A percentile compares a stretch with the other conserved stretches of the same genome.
Conservation (phyloP, 2,888 invertebrate species). For the Lissonota sp. region DNA sequence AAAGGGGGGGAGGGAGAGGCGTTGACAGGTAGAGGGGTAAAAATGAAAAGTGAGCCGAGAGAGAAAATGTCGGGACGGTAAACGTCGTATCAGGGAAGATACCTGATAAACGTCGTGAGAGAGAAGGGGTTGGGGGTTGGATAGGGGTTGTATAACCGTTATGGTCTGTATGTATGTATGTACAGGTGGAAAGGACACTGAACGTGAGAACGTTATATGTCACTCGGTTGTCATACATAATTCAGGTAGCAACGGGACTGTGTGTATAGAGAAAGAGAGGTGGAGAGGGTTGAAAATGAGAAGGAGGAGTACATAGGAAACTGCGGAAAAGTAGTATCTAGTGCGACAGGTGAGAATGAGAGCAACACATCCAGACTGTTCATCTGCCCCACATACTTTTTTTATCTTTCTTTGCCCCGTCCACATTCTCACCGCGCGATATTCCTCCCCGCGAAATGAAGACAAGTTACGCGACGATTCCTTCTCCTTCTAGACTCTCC, state of each 20-base stretch:
- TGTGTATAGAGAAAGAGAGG: not conserved
- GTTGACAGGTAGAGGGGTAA: constrained; percentile 9
- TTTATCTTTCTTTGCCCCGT: constrained; percentile 3
- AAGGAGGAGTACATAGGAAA: not conserved
- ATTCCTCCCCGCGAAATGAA: constrained; percentile 44
- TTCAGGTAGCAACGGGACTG: constrained; percentile 24
- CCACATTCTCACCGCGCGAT: not conserved
- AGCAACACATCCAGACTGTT: constrained; percentile 23
- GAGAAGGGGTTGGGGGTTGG: constrained; percentile 26
- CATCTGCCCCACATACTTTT: constrained; percentile 5
- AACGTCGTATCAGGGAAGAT: constrained; percentile 56
- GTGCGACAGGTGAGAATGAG: constrained; percentile 37
- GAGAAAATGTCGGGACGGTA: constrained; percentile 40
- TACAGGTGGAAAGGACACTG: constrained; percentile 2
- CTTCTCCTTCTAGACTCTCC: not conserved
- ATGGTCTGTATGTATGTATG: constrained; percentile 12
- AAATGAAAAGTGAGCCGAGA: constrained; percentile 46
- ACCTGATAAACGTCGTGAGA: constrained; percentile 55
- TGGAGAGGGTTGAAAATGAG: not conserved
- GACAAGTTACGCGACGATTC: constrained; percentile 50
- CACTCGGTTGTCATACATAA: constrained; percentile 46
- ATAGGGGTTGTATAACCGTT: constrained; percentile 33
- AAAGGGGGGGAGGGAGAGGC: too few species aligned
- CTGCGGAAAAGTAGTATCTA: constrained; percentile 2
- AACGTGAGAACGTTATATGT: constrained; percentile 12